Evolutionary conservation across 2,888 invertebrate genomes (phyloP), one percentile per base, ranked within the genome.

Genomic region (Apodemia zela): DNA sequence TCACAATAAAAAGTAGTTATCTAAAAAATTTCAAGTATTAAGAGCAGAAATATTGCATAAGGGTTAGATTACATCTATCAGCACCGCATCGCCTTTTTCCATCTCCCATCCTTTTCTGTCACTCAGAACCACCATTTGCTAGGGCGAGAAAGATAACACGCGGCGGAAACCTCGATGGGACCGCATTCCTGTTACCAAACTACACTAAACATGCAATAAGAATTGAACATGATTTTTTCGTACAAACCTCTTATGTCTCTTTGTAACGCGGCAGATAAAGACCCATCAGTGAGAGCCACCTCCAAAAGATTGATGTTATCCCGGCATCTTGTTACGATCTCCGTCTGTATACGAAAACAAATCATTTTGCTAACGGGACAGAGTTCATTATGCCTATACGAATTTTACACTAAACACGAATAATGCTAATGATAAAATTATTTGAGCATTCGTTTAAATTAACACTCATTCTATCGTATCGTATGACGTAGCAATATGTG

Each of bases 301-400:
- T 95, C 95, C 87, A 98, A 93, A 77, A 96, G 95, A 79, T 94
- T 94, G 77, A 97, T 94, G 87, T 98, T 97, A 78, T 97, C 97
- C 74, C 96, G 95, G 91, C 98, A 97, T 66, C 96, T 96, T 67
- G 95, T 94, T 80, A 96, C 93, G 77, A 98, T 93, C 92, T 97
- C 97, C 83, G 94, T 95, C 98, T 98, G 89, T 73, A 80, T 77
- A 84, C 78, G 77, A 80, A 83, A 85, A 85, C 79, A 78, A 70
- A 70, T 71, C 69, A 71, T 70, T 72, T 75, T 72, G 71, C 72
- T 73, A 73, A 74, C 66, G 59, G 63, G 69, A 69, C 67, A 61
- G 15, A 67, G 60, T 35, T 59, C 62, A 65, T 68, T 65, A 68
- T 17, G 1, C 45, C n/a, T 47, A n/a, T n/a, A n/a, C 15, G 15